Conservation (phyloP, 2,113 vertebrate species). For the Corythaeola cristata region DNA sequence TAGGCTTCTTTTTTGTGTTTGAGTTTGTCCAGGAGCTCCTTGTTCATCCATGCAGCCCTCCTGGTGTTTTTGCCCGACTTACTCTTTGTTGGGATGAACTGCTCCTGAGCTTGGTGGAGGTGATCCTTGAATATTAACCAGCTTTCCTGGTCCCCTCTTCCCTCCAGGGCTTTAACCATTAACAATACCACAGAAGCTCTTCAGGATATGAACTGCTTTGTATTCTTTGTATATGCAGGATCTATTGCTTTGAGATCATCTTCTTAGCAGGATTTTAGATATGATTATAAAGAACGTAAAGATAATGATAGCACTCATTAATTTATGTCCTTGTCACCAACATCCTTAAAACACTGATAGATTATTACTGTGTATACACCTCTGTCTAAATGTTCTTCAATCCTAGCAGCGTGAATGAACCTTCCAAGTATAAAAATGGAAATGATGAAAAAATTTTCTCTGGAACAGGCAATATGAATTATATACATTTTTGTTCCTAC, state of each 20-base stretch:
- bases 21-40: too few relatives aligned
- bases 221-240: neutral
- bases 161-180: neutral
- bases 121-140: too few relatives aligned
- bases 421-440: neutral
- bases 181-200: neutral
- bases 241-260: neutral
- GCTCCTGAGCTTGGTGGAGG: too few relatives aligned
- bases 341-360: neutral
- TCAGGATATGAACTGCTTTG: neutral
- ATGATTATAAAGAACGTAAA: neutral
- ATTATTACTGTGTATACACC: neutral
- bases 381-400: neutral
- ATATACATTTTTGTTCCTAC: neutral
- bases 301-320: neutral
- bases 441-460: neutral
- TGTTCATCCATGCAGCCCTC: too few relatives aligned
- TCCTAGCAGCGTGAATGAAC: neutral
- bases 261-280: neutral
- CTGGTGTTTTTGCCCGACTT: too few relatives aligned
- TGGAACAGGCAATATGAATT: neutral
- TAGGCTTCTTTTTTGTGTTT: too few relatives aligned
- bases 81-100: too few relatives aligned
- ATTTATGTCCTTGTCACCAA: neutral
- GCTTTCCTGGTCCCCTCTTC: too few relatives aligned